Conservation (phyloP, 2,113 vertebrate species). For the Eulemur rufifrons region DNA sequence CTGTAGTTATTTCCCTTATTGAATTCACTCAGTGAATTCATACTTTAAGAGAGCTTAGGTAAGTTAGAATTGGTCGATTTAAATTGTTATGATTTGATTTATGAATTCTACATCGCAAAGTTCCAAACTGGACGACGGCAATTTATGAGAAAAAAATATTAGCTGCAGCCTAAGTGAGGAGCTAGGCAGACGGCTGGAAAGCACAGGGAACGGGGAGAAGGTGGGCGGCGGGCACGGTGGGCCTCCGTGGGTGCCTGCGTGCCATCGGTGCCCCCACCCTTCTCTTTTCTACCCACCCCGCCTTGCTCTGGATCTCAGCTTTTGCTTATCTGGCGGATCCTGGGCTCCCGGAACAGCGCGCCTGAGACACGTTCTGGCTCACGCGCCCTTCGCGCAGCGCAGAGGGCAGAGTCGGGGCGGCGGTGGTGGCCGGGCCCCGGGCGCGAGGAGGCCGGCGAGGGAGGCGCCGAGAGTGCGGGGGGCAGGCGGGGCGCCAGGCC, state of each 20-base stretch:
- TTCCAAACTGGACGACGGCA: neutral
- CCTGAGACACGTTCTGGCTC: neutral
- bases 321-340: neutral
- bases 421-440: neutral
- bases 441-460: neutral
- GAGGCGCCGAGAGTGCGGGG: neutral
- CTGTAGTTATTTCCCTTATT: neutral
- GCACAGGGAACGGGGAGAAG: accelerated
- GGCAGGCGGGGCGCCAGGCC: neutral
- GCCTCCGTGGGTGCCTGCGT: neutral
- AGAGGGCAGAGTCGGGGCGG: neutral
- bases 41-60: neutral
- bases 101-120: neutral
- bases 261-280: neutral
- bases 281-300: neutral
- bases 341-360: too few relatives aligned
- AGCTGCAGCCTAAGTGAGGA: neutral
- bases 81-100: neutral
- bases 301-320: neutral
- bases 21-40: neutral
- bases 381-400: neutral
- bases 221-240: neutral
- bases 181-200: neutral
- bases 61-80: neutral
- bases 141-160: neutral